These are phyloP conservation scores for Caretta caretta DNA, from an alignment of 2,113 vertebrate genomes.

Conservation along the genomic window DNA sequence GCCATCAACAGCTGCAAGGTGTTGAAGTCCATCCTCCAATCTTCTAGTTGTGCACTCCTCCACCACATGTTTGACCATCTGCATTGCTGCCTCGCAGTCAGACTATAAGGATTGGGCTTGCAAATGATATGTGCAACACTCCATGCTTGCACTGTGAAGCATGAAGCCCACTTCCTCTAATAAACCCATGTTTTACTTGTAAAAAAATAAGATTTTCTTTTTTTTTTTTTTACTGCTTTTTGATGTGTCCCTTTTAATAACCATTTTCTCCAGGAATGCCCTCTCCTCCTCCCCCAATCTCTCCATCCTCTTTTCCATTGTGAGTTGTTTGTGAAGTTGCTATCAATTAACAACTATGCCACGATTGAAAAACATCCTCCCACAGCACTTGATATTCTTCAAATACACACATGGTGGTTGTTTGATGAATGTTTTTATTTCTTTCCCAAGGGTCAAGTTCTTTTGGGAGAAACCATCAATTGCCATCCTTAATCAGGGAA, in stretches of 20 bases:
- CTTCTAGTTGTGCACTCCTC: background rate
- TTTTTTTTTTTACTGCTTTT: background rate
- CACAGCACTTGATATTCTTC: background rate
- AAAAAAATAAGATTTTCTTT: background rate
- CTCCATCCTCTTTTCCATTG: background rate
- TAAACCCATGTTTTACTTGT: rapidly evolving
- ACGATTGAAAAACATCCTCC: background rate
- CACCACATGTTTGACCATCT: background rate
- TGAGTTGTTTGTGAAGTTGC: background rate
- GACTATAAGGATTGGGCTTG: background rate
- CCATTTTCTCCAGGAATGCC: background rate
- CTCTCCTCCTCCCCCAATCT: background rate
- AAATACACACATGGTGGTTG: background rate
- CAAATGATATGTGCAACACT: rapidly evolving
- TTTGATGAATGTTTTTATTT: rapidly evolving
- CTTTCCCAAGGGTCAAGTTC: background rate
- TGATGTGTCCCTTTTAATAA: background rate
- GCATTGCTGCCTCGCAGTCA: background rate
- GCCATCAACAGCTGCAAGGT: background rate
- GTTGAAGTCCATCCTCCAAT: background rate
- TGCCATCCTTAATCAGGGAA: background rate
- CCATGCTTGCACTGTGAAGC: background rate
- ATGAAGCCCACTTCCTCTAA: background rate
- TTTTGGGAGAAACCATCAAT: background rate
- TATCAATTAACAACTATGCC: rapidly evolving